Base-by-base conservation (phyloP, 53 echinoderm and acorn worm species). In the Apostichopus leukothele region DNA sequence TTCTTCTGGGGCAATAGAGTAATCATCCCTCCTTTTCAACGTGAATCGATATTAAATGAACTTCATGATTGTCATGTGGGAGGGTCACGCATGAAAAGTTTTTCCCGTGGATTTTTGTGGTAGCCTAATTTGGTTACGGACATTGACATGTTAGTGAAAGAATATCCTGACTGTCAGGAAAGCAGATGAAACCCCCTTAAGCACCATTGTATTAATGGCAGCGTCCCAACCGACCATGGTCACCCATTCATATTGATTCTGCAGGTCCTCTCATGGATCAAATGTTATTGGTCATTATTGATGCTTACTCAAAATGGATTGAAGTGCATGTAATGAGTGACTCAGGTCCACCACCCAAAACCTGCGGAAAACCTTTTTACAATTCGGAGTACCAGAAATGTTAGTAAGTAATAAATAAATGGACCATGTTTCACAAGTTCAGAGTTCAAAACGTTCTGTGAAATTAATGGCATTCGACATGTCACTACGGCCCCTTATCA, bases 51-150 rank as follows among this genome's bases (percentile, higher is more conserved):
- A 59, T 51, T 87, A 13, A 1, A n/a, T 10, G 88, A 87, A 73
- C 75, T 87, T 20, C 88, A 87, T 74, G 88, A 87, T 16, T 50
- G 88, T 71, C 88, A 87, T 26, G 60, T 50, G 52, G 88, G 88
- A 10, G 60, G 54, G 23, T 73, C 71, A 21, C 54, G 73, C 8
- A 87, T 73, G 74, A 68, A 87, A 73, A 75, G 88, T 73, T 73
- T 74, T 6, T 74, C 88, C 53, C 73, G 75, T 8, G 60, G 74
- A 1, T 74, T 73, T 73, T 74, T 87, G 19, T 87, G 88, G 88
- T 87, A 75, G 88, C 88, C 88, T 7, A 87, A 87, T 9, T 73
- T 87, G 16, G 88, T 74, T 75, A 7, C 67, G 7, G 73, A 12
- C 5, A 87, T 87, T 50, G 71, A 87, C 25, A 39, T 75, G 14